phyloP scores from a whole-genome alignment of 2,888 invertebrate species.

The Vanessa cardui region DNA sequence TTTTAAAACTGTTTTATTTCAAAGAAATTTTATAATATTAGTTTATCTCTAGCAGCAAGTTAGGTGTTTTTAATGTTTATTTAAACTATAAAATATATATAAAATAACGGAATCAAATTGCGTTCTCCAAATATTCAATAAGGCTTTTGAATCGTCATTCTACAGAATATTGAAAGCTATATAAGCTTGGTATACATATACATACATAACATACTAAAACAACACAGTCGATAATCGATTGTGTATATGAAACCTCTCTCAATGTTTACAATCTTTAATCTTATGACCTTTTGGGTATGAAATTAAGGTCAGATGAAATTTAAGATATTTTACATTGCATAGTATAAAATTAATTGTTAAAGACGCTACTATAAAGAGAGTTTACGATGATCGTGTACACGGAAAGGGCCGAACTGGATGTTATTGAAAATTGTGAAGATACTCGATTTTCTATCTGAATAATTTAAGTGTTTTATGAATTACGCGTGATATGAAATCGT shows the following conservation, averaged over 20 bases:
- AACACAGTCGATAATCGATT: neutral
- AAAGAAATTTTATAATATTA: too few species aligned
- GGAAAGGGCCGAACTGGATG: constrained; percentile 36
- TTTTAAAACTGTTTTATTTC: too few species aligned
- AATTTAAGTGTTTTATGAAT: neutral
- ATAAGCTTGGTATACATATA: too few species aligned
- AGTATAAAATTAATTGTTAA: constrained; percentile 37
- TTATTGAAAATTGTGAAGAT: constrained; percentile 2
- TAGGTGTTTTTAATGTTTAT: too few species aligned
- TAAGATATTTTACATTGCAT: constrained; percentile 3
- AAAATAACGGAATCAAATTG: too few species aligned
- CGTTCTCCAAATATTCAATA: too few species aligned
- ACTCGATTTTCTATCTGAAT: neutral
- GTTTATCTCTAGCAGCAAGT: too few species aligned
- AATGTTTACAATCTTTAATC: constrained; percentile 2
- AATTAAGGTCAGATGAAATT: constrained; percentile 12
- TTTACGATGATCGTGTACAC: constrained; percentile 35
- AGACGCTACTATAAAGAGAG: constrained; percentile 26
- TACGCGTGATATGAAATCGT: too few species aligned
- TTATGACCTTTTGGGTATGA: constrained; percentile 7
- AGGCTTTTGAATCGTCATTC: too few species aligned
- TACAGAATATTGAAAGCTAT: too few species aligned
- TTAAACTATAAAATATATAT: too few species aligned
- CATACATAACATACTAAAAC: too few species aligned
- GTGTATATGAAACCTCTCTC: constrained; percentile 1